Percentiles rank a stretch among this genome's conserved stretches.
Evolutionary conservation across 2,888 invertebrate genomes (phyloP).

Genomic region (Amphimallon solstitiale): DNA sequence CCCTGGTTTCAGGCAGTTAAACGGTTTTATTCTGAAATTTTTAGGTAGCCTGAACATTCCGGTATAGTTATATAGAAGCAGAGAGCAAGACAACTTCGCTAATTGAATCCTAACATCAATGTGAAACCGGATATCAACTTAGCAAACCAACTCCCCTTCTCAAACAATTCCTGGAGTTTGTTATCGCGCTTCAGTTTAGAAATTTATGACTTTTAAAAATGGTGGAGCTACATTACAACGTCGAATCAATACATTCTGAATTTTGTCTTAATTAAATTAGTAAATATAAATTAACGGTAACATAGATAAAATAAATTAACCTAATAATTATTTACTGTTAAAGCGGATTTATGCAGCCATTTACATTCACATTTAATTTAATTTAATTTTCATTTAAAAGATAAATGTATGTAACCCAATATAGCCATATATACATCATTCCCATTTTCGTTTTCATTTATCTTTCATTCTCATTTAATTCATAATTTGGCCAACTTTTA

Average conservation of each 20-base stretch:
- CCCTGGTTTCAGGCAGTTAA: too few species aligned
- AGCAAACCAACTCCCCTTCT: neutral
- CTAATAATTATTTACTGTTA: too few species aligned
- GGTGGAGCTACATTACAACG: neutral
- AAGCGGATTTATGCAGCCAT: too few species aligned
- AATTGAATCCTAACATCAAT: slow-evolving; percentile 1
- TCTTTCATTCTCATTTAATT: too few species aligned
- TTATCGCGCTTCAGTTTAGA: slow-evolving; percentile 1
- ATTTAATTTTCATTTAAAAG: too few species aligned
- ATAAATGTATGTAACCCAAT: too few species aligned
- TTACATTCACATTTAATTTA: too few species aligned
- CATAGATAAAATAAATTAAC: neutral
- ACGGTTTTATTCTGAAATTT: neutral
- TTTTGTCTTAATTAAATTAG: neutral
- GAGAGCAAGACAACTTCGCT: neutral
- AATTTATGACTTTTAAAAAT: neutral
- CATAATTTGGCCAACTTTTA: too few species aligned
- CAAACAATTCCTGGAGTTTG: slow-evolving; percentile 3
- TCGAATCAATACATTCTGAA: neutral
- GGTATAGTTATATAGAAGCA: too few species aligned
- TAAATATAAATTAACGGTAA: neutral
- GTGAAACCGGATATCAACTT: slow-evolving; percentile 8
- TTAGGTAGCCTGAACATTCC: neutral
- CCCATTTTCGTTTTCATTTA: too few species aligned
- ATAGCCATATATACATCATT: too few species aligned